Percentiles rank a stretch among this genome's conserved stretches.
phyloP scores from a whole-genome alignment of 2,797 vertebrate species.

The Rhadinocentrus ornatus region DNA sequence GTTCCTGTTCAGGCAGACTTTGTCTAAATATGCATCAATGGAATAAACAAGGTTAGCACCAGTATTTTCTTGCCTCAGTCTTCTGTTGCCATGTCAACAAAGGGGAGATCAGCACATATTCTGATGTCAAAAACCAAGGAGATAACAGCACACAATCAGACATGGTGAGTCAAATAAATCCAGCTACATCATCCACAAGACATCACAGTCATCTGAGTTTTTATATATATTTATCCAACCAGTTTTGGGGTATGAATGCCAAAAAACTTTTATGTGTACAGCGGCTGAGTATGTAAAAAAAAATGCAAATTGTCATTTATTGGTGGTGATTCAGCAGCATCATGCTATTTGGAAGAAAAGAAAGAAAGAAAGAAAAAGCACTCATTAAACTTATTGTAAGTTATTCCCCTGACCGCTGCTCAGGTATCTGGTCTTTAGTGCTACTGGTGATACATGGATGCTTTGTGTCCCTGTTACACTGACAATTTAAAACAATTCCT shows the following conservation, averaged over 20 bases:
- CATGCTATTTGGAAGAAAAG: background rate
- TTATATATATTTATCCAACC: background rate
- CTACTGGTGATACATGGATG: background rate
- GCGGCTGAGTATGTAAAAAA: background rate
- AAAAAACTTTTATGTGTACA: background rate
- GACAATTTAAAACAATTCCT: background rate
- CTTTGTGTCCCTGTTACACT: background rate
- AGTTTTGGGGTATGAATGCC: background rate
- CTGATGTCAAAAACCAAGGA: background rate
- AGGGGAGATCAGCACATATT: background rate
- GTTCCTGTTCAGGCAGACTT: background rate
- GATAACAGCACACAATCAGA: background rate
- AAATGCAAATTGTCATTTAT: background rate
- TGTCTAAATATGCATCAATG: background rate
- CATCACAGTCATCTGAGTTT: background rate
- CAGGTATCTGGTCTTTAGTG: background rate
- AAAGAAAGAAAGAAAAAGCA: background rate
- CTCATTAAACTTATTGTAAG: background rate
- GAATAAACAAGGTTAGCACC: background rate
- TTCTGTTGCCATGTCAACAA: slow-evolving; percentile 3
- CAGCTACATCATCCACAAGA: background rate
- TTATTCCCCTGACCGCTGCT: background rate
- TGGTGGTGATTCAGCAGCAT: background rate
- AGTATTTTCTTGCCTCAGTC: background rate
- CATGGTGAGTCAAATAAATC: background rate